Base-by-base conservation (phyloP, 2,113 vertebrate species). In the Limanda limanda region DNA sequence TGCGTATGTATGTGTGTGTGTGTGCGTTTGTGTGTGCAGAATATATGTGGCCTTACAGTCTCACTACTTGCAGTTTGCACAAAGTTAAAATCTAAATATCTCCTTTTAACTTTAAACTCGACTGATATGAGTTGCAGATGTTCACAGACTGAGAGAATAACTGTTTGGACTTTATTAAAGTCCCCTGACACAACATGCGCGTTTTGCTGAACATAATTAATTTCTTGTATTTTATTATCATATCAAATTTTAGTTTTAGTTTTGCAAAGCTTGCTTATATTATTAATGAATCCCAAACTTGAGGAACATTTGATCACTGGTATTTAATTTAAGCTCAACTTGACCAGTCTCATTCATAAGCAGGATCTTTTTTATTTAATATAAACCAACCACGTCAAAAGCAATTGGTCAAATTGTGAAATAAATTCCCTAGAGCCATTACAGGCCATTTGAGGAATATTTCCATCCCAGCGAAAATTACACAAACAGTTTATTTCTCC, bases 31-130 rank as follows among this genome's bases (percentile, higher is more conserved):
- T 55, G 69, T 31, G 27, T 78, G 40, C 17, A 52, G 42, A 79
- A 21, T 71, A 18, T 54, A 14, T 42, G 61, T 84, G 83, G 78
- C 73, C 71, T 87, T 18, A 4, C 18, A 57, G 37, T 68, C 60
- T 79, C 71, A 71, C 55, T 17, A 71, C 78, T 73, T 68, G 40
- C 45, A 68, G 58, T 8, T 51, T 25, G 42, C 4, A 31, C 27
- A 31, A 31, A 31, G 27, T 1, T 31, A 31, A 60, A 78, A 78
- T 79, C 74, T 69, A 74, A n/a, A 40, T 72, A 21, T 71, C 59
- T 75, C 82, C 52, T 73, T 72, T 68, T 47, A 57, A 70, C 64
- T 56, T 25, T 76, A 67, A 81, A 42, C 40, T 12, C 12, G 40
- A 10, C 47, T 52, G 17, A 68, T 73, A 77, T 42, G 40, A 42